Evolutionary conservation across 1,140 invertebrate genomes (phyloP).

Genomic region (Radopholus similis): DNA sequence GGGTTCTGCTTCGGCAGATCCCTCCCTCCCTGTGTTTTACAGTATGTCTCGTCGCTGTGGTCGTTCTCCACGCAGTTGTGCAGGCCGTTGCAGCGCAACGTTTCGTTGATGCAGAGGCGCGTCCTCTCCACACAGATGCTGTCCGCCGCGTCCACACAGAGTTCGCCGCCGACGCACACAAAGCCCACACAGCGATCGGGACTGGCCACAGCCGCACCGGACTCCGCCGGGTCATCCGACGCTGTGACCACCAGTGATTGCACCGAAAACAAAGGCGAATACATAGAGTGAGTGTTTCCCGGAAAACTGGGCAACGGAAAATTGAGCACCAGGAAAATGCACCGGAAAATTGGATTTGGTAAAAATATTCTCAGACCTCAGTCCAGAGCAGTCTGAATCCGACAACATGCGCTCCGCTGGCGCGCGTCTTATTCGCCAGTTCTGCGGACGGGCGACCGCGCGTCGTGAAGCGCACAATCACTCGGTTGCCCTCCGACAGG

Average conservation of each 20-base stretch:
- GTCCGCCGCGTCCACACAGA: conserved; percentile 43
- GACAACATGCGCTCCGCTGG: conserved; percentile 36
- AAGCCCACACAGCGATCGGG: conserved; percentile 27
- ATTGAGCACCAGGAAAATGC: neutral
- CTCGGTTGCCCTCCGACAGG: conserved; percentile 38
- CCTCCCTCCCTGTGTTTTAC: too few species aligned
- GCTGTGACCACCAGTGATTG: conserved; percentile 16
- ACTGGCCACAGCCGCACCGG: neutral
- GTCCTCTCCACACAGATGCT: conserved; percentile 42
- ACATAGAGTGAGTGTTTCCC: neutral
- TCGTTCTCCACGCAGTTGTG: conserved; percentile 47
- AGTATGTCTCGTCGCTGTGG: conserved; percentile 43
- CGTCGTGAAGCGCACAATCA: conserved; percentile 43
- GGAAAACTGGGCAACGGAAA: neutral
- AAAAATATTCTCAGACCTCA: too few species aligned
- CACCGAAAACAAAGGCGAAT: too few species aligned
- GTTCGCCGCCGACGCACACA: conserved; percentile 37
- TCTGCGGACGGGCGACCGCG: conserved; percentile 32
- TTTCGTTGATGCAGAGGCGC: conserved; percentile 43
- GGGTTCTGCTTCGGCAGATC: too few species aligned
- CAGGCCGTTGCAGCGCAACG: conserved; percentile 39
- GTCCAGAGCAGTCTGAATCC: conserved; percentile 45
- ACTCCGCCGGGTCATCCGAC: neutral
- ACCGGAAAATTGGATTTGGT: too few species aligned
- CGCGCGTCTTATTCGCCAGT: too few species aligned